These are phyloP conservation scores for Xestoiulus laeticollis DNA, from an alignment of 2,888 invertebrate genomes.

Conservation along the genomic window DNA sequence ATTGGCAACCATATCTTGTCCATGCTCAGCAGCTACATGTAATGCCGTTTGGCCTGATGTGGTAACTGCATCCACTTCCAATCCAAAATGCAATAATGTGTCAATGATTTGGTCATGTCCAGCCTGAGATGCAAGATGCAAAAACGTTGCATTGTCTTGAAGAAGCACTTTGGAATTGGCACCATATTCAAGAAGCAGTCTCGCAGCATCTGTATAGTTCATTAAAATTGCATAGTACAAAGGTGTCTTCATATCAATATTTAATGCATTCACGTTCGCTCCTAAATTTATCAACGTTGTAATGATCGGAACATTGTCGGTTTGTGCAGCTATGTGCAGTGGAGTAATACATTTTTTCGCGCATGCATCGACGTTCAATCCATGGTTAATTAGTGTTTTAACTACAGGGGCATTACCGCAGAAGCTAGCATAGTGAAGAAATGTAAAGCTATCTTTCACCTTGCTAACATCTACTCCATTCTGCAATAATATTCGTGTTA, in stretches of 20 bases:
- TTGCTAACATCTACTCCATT: background rate
- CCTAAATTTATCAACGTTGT: background rate
- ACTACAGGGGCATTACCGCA: background rate
- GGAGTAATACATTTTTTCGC: background rate
- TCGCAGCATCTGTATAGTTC: background rate
- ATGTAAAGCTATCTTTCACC: background rate
- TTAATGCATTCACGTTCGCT: background rate
- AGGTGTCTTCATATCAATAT: background rate
- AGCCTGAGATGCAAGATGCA: background rate
- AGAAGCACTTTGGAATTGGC: background rate
- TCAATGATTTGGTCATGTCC: background rate
- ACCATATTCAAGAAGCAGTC: background rate
- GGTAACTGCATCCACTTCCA: background rate
- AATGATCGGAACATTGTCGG: background rate
- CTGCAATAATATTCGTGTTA: background rate
- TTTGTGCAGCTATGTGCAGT: background rate
- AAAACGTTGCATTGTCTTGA: background rate
- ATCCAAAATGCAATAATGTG: background rate
- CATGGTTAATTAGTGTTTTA: background rate
- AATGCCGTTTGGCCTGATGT: background rate
- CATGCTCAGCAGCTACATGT: background rate
- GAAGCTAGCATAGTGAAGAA: background rate
- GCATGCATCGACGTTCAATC: background rate
- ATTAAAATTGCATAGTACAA: background rate
- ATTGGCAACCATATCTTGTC: background rate